These are phyloP conservation scores for Pavo muticus DNA, from an alignment of 2,113 vertebrate species.

Conservation along the genomic window DNA sequence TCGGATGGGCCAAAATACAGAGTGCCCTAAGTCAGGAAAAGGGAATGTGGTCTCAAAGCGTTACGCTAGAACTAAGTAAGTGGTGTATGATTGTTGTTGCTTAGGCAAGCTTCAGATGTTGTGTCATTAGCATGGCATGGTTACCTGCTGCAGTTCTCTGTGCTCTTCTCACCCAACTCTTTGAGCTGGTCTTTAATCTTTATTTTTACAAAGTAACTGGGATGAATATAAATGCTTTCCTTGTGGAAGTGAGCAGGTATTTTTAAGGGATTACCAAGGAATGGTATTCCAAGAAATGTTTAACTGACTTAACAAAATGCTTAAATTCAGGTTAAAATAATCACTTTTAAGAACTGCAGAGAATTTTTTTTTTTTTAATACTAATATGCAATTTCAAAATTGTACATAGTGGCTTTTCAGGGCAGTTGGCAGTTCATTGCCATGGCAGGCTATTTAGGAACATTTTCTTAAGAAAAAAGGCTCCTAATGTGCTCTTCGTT, in stretches of 20 bases:
- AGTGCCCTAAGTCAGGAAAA: neutral
- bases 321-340: neutral
- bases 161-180: neutral
- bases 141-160: neutral
- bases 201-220: neutral
- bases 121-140: neutral
- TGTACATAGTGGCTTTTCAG: neutral
- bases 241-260: neutral
- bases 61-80: neutral
- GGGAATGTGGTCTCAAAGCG: neutral
- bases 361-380: neutral
- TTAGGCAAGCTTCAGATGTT: fast-evolving
- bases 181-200: neutral
- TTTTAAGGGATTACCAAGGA: neutral
- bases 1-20: neutral
- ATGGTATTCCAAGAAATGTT: neutral
- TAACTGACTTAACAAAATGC: neutral
- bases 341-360: neutral
- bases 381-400: neutral
- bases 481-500: neutral
- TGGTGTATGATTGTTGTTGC: neutral
- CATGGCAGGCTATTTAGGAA: neutral
- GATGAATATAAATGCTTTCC: neutral
- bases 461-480: neutral
- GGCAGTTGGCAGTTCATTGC: neutral